Evolutionary conservation across 2,888 invertebrate species (phyloP).

Genomic region (Cordilura impudica): DNA sequence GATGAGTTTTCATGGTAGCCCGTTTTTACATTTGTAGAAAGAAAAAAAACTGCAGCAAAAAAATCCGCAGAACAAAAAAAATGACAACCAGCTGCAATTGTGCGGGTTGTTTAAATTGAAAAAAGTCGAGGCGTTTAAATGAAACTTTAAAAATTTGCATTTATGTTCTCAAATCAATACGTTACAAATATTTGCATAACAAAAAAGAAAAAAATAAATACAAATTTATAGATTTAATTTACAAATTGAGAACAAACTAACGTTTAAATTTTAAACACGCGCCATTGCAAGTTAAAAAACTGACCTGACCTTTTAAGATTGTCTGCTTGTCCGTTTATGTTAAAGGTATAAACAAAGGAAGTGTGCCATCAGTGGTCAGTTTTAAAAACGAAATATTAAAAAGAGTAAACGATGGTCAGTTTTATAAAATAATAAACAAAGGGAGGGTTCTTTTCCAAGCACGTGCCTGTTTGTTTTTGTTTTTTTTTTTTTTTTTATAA

Average conservation of each 20-base stretch:
- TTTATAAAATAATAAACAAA: neutral
- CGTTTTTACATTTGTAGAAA: neutral
- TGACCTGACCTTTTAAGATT: conserved; percentile 32
- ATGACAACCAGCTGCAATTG: conserved; percentile 53
- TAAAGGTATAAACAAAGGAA: neutral
- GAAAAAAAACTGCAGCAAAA: neutral
- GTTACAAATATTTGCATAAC: conserved; percentile 23
- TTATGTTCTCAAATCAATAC: conserved; percentile 5
- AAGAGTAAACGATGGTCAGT: conserved; percentile 21
- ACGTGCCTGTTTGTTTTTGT: conserved; percentile 29
- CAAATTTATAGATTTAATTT: neutral
- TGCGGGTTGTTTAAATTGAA: conserved; percentile 27
- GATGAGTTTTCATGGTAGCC: conserved; percentile 42
- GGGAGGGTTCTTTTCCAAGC: neutral
- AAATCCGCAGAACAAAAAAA: conserved; percentile 15
- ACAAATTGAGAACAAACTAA: neutral
- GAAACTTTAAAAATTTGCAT: neutral
- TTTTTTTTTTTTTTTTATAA: neutral
- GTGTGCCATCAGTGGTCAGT: conserved; percentile 23
- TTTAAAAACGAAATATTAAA: conserved; percentile 2
- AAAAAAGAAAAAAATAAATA: neutral
- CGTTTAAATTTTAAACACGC: conserved; percentile 10
- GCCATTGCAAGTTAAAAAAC: neutral
- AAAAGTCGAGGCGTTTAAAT: conserved; percentile 10
- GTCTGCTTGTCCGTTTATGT: neutral